Evolutionary conservation across 35 echinoderm and acorn worm genomes (phyloP), one percentile per base, ranked within the genome.

Genomic region (Patiria miniata): DNA sequence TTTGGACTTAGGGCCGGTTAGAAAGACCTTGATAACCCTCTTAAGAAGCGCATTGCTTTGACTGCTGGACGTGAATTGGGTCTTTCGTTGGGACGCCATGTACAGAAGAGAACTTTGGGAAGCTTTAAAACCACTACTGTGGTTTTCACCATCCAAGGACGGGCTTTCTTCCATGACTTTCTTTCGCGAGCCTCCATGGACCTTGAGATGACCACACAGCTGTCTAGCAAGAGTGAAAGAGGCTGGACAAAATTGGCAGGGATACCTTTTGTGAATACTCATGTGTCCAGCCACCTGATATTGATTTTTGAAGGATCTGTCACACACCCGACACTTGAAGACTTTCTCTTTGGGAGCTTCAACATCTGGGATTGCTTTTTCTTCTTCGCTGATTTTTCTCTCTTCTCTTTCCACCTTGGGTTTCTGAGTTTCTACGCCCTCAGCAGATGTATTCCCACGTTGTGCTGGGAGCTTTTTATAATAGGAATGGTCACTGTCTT

Each of bases 231-330:
- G 29, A 18, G 22, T 37, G 4, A 36, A 51, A 7, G 30, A 53
- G 59, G 33, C 53, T 19, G 37, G 16, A 18, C 82, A 53, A 12
- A 58, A 36, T 60, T 36, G 57, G 34, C 82, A 84, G 17, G 28
- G 53, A 53, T 84, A 84, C 1, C 38, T 37, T 36, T 61, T 84
- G 36, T 84, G 82, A 15, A 38, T 57, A 18, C 59, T 84, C 82
- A 59, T 84, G 34, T 84, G 82, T 1, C 53, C 53, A 10, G 52
- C 33, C 51, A 84, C 16, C 37, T 84, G 82, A 59, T 58, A 36
- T 39, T 84, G 53, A 12, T 60, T 28, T 39, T 54, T 58, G 36
- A 58, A 84, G 7, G 51, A 34, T 37, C 37, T 84, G 0, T 54
- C 8, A 40, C 82, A 84, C 18, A 58, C n/a, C 53, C 30, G 52